A percentile compares a stretch with the other conserved stretches of the same genome.
phyloP scores from a whole-genome alignment of 2,888 invertebrate genomes.

The Epinotia demarniana region DNA sequence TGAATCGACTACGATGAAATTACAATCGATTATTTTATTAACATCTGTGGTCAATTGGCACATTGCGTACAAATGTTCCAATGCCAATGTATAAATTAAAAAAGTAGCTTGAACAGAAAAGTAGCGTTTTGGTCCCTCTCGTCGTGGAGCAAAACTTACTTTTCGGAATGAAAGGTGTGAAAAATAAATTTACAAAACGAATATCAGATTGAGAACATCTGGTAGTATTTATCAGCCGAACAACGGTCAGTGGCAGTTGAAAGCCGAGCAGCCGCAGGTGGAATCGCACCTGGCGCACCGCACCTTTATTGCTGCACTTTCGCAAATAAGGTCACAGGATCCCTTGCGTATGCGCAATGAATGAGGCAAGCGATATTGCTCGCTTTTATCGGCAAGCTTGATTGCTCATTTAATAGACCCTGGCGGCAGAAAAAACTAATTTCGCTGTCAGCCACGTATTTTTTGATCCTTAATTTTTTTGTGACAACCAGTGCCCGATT shows the following conservation, averaged over 20 bases:
- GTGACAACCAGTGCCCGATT: too few relatives aligned
- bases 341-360: constrained; percentile 21
- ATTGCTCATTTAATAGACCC: constrained; percentile 15
- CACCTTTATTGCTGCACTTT: constrained; percentile 41
- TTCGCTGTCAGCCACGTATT: not conserved
- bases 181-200: constrained; percentile 5
- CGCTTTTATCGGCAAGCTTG: constrained; percentile 10
- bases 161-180: too few relatives aligned
- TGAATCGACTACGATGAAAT: too few relatives aligned
- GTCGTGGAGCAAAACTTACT: too few relatives aligned
- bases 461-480: not conserved
- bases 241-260: constrained; percentile 46
- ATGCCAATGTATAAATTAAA: too few relatives aligned
- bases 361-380: constrained; percentile 13
- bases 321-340: constrained; percentile 40
- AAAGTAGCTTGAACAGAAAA: too few relatives aligned
- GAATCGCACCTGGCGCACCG: constrained; percentile 36
- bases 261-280: constrained; percentile 51
- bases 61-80: too few relatives aligned
- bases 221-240: constrained; percentile 52
- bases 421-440: not conserved
- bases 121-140: too few relatives aligned
- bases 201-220: constrained; percentile 51
- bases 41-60: too few relatives aligned
- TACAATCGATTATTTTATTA: too few relatives aligned